Percentiles rank a stretch among this genome's conserved stretches.
Evolutionary conservation across 2,888 invertebrate genomes (phyloP).

Genomic region (Embidobia sp.): DNA sequence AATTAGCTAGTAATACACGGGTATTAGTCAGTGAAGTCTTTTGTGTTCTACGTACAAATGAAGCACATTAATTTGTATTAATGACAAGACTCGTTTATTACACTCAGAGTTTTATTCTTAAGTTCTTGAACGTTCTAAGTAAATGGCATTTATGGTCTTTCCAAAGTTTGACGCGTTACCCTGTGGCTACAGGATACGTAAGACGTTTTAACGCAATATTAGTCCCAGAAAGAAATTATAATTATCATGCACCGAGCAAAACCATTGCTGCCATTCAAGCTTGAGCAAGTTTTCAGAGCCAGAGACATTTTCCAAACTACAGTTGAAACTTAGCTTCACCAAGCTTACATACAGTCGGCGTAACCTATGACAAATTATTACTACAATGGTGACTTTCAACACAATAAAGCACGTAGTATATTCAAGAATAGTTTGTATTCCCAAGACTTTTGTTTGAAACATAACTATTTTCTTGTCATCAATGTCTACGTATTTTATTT

Average conservation of each 20-base stretch:
- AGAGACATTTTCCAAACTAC: conserved; percentile 65
- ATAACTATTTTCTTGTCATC: conserved; percentile 45
- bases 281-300: conserved; percentile 70
- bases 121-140: conserved; percentile 36
- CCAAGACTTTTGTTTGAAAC: conserved; percentile 45
- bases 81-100: conserved; percentile 1
- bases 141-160: conserved; percentile 35
- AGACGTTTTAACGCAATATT: conserved; percentile 73
- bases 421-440: conserved; percentile 48
- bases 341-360: conserved; percentile 30
- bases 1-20: too few relatives aligned
- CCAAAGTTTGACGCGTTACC: conserved; percentile 59
- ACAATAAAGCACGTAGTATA: conserved; percentile 60
- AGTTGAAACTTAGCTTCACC: conserved; percentile 55
- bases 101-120: conserved; percentile 21
- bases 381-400: conserved; percentile 62
- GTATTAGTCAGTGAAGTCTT: too few relatives aligned
- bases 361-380: conserved; percentile 65
- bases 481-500: conserved; percentile 51
- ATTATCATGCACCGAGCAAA: conserved; percentile 75
- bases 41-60: too few relatives aligned
- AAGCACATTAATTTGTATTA: conserved; percentile 23
- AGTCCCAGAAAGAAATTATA: conserved; percentile 74
- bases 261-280: conserved; percentile 75
- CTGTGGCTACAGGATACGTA: conserved; percentile 45